Evolutionary conservation across 1,140 invertebrate species (phyloP).

Genomic region (Monomorium pharaonis): DNA sequence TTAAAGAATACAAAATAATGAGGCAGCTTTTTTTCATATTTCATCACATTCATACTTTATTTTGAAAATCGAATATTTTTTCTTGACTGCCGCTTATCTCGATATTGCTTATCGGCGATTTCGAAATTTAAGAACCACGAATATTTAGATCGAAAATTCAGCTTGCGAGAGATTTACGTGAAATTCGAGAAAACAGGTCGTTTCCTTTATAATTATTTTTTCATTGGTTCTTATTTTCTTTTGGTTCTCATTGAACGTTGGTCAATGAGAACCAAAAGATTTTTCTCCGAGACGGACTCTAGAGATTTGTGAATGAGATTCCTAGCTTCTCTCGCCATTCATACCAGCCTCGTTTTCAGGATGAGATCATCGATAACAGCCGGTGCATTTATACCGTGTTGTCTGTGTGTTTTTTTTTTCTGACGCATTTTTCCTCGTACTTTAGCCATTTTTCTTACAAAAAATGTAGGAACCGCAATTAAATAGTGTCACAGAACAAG

Average conservation of each 20-base stretch:
- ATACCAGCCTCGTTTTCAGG: slow-evolving; percentile 28
- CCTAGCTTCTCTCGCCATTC: slow-evolving; percentile 67
- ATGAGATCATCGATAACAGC: slow-evolving; percentile 78
- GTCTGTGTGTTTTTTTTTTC: slow-evolving; percentile 74
- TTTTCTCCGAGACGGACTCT: slow-evolving; percentile 75
- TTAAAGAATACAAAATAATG: neutral
- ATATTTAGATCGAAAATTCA: slow-evolving; percentile 32
- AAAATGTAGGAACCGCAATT: too few species aligned
- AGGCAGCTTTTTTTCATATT: neutral
- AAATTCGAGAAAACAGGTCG: slow-evolving; percentile 33
- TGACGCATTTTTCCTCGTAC: slow-evolving; percentile 40
- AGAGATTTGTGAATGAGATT: slow-evolving; percentile 79
- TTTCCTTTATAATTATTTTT: slow-evolving; percentile 74
- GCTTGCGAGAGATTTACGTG: slow-evolving; percentile 24
- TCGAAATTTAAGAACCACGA: slow-evolving; percentile 10
- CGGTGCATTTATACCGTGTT: slow-evolving; percentile 78
- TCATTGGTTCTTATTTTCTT: too few species aligned
- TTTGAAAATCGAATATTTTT: neutral
- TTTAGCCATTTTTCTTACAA: slow-evolving; percentile 5
- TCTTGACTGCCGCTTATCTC: neutral
- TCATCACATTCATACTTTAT: slow-evolving; percentile 4
- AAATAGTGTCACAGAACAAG: neutral
- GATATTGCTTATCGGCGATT: too few species aligned
- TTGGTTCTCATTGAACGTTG: slow-evolving; percentile 61
- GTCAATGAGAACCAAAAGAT: slow-evolving; percentile 62